Conservation (phyloP, 2,797 vertebrate genomes). For the Amniataba percoides region DNA sequence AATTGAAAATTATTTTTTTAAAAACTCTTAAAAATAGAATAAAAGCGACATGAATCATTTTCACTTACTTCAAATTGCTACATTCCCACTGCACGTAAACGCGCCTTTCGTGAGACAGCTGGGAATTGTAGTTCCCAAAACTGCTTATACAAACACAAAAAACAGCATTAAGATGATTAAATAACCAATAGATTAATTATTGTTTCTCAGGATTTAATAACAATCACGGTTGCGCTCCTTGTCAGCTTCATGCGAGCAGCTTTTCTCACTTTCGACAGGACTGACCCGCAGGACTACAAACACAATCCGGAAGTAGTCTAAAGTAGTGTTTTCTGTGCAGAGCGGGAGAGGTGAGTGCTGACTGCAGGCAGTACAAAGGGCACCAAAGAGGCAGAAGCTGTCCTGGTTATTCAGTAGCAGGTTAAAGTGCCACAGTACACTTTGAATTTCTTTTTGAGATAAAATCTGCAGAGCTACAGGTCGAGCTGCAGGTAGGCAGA, state of each 20-base stretch:
- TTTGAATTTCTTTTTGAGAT: background rate
- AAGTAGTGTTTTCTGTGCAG: slow-evolving; percentile 12
- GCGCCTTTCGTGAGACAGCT: rapidly evolving
- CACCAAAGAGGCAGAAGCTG: background rate
- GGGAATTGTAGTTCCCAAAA: slow-evolving; percentile 74
- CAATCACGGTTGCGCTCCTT: rapidly evolving
- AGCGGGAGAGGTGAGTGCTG: slow-evolving; percentile 43
- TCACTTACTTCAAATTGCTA: rapidly evolving
- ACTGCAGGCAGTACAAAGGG: slow-evolving; percentile 58
- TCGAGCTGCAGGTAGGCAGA: slow-evolving; percentile 57
- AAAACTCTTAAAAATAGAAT: too few relatives aligned
- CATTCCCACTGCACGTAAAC: background rate
- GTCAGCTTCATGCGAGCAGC: rapidly evolving
- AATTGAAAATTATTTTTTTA: too few relatives aligned
- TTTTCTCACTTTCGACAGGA: background rate
- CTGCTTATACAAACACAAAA: background rate
- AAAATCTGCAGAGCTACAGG: background rate
- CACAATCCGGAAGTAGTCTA: slow-evolving; percentile 70
- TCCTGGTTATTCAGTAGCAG: background rate
- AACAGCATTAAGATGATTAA: rapidly evolving
- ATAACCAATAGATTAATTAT: rapidly evolving
- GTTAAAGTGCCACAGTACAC: background rate
- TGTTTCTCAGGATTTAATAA: background rate
- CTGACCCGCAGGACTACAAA: slow-evolving; percentile 58
- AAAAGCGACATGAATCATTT: background rate